These are phyloP conservation scores for Nasonia giraulti DNA, from an alignment of 1,140 invertebrate genomes.

Conservation along the genomic window DNA sequence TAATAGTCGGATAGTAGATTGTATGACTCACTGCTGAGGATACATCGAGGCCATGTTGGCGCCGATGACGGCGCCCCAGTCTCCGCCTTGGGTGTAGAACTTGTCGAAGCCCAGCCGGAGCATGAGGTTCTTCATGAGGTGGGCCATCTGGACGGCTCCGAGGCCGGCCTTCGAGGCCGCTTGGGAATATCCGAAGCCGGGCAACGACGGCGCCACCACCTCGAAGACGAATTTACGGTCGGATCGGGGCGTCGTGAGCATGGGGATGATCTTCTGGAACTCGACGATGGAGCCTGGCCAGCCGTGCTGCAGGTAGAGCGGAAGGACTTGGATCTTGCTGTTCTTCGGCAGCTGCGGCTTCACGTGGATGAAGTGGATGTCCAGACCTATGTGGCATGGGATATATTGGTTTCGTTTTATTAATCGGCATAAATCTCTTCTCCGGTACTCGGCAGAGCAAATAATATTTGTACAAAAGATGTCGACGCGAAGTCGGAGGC, in stretches of 20 bases:
- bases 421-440: too few relatives aligned
- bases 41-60: conserved; percentile 79
- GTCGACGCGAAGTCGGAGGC: too few relatives aligned
- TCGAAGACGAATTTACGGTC: conserved; percentile 84
- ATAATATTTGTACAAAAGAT: too few relatives aligned
- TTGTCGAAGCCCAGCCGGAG: conserved; percentile 82
- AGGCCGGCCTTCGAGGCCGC: conserved; percentile 65
- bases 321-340: conserved; percentile 77
- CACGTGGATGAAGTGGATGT: conserved; percentile 81
- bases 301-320: conserved; percentile 88
- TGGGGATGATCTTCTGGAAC: conserved; percentile 87
- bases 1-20: too few relatives aligned
- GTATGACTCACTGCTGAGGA: conserved; percentile 75
- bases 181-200: conserved; percentile 87
- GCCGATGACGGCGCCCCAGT: conserved; percentile 84
- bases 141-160: conserved; percentile 76
- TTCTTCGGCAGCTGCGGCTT: conserved; percentile 74
- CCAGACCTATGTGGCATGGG: conserved; percentile 74
- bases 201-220: conserved; percentile 85
- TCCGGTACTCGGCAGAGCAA: too few relatives aligned
- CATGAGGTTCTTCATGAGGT: conserved; percentile 90
- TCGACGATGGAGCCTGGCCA: conserved; percentile 94
- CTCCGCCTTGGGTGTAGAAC: conserved; percentile 90
- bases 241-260: conserved; percentile 77
- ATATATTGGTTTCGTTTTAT: conserved; percentile 38